A percentile compares a stretch with the other conserved stretches of the same genome.
Conservation (phyloP, 1,140 invertebrate species). For the Solen grandis region DNA sequence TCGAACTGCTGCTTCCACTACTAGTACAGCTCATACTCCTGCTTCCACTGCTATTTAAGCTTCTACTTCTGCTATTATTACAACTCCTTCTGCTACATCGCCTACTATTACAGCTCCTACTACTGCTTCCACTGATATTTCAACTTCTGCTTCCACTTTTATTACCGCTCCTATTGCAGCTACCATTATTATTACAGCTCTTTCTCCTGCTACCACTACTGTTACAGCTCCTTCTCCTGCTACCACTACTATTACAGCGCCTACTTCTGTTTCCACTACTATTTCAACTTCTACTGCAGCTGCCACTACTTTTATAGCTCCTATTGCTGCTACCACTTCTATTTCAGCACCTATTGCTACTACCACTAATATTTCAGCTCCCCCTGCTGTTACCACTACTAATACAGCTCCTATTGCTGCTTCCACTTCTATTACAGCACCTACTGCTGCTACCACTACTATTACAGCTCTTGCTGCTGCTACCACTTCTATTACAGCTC, state of each 20-base stretch:
- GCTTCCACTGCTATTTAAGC: slow-evolving; percentile 28
- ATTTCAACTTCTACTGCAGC: slow-evolving; percentile 16
- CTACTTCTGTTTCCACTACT: slow-evolving; percentile 24
- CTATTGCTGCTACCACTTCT: slow-evolving; percentile 37
- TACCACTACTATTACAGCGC: slow-evolving; percentile 27
- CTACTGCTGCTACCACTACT: slow-evolving; percentile 53
- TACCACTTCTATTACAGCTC: slow-evolving; percentile 27
- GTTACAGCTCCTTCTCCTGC: slow-evolving; percentile 8
- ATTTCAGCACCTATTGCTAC: slow-evolving; percentile 27
- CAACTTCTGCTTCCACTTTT: slow-evolving; percentile 35
- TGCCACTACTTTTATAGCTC: slow-evolving; percentile 4
- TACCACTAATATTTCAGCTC: slow-evolving; percentile 46
- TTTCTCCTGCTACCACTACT: background rate
- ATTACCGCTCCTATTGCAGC: slow-evolving; percentile 33
- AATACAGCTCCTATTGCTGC: slow-evolving; percentile 50
- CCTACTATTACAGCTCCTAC: slow-evolving; percentile 39
- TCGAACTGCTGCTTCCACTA: slow-evolving; percentile 28
- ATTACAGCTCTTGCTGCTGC: slow-evolving; percentile 48
- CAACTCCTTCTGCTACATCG: slow-evolving; percentile 21
- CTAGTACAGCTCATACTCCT: slow-evolving; percentile 7
- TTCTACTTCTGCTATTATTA: slow-evolving; percentile 19
- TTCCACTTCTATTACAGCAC: slow-evolving; percentile 53
- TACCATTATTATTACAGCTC: slow-evolving; percentile 18
- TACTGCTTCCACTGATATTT: slow-evolving; percentile 29
- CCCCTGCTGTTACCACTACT: slow-evolving; percentile 46